A percentile compares a stretch with the other conserved stretches of the same genome.
Evolutionary conservation across 2,113 vertebrate genomes (phyloP).

Genomic region (human): GRCh38 chr4:185730501-185731000

Average conservation of each 20-base stretch:
- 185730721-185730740: neutral
- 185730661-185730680: neutral
- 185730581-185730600: neutral
- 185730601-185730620: neutral
- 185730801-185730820: neutral
- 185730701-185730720: neutral
- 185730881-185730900: neutral
- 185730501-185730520: neutral
- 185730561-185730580: neutral
- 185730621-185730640: neutral
- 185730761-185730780: neutral
- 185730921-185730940: neutral
- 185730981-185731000: neutral
- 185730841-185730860: neutral
- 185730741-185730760: rapidly evolving
- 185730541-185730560: neutral
- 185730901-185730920: neutral
- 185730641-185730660: neutral
- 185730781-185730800: neutral
- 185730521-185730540: neutral
- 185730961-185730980: neutral
- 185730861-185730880: neutral
- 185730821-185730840: neutral
- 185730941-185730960: neutral
- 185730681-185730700: no score